Evolutionary conservation across 2,797 vertebrate genomes (phyloP), one percentile per base, ranked within the genome.

Genomic region (Urocyon cinereoargenteus): DNA sequence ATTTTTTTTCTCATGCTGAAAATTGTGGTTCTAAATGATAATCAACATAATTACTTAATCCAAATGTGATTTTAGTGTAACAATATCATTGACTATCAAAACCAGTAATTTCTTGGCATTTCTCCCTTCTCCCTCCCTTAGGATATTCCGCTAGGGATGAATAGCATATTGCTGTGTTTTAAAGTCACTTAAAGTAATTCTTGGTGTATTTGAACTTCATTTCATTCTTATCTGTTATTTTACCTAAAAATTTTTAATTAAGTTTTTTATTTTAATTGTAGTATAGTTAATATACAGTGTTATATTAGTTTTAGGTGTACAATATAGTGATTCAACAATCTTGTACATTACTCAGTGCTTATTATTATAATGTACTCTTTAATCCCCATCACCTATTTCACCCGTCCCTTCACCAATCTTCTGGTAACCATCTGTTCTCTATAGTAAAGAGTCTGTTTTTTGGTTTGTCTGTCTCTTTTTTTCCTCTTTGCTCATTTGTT

Each of bases 121-220:
- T 73, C 19, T 92, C 31, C n/a, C 55, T 40, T 89, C 9, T 68
- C 31, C 18, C 0, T n/a, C 40, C 61, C 45, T 79, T 70, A n/a
- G 36, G 51, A 45, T 79, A 86, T 96, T 96, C n/a, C 34, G 49
- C 34, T 45, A 57, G n/a, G 18, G 18, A 34, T 89, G 16, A 79
- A 89, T 53, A 49, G 45, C 16, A 70, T 68, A 72, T 61, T 93
- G 26, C 55, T 93, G 16, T 92, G 31, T 70, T 85, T 92, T 84
- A 89, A 72, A 82, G 34, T 85, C 62, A 72, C 14, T 90, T 85
- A 62, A 79, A 85, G 34, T 72, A 70, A 53, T 93, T 84, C n/a
- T 84, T 84, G 22, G n/a, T 62, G 18, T 93, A 28, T 45, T n/a
- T 94, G 51, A 77, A 91, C 59, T 91, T 90, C 14, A 24, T 85